Conservation (phyloP, 2,113 vertebrate species). For the Cepphus grylle region DNA sequence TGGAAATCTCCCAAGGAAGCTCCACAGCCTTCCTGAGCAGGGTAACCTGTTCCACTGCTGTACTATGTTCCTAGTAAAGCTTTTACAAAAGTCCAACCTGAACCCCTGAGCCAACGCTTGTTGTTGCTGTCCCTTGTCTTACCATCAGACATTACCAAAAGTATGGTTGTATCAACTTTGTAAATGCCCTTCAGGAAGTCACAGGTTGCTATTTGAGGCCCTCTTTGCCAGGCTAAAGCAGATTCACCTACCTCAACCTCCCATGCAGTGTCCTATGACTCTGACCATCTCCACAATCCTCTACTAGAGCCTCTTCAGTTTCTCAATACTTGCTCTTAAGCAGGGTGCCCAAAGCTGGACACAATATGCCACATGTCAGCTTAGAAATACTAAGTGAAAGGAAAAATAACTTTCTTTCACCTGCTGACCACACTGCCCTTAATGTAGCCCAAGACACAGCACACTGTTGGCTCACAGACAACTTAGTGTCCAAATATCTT, state of each 20-base stretch:
- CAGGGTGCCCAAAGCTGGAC: neutral
- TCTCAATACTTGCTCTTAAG: neutral
- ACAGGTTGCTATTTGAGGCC: neutral
- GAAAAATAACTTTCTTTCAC: neutral
- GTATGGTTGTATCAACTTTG: neutral
- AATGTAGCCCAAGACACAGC: neutral
- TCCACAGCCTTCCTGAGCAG: neutral
- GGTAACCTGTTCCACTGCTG: neutral
- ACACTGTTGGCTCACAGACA: neutral
- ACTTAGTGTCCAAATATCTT: neutral
- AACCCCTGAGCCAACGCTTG: neutral
- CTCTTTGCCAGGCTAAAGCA: neutral
- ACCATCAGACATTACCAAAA: neutral
- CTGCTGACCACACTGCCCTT: accelerated
- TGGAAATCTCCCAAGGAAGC: neutral
- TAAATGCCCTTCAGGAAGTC: neutral
- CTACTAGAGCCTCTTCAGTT: neutral
- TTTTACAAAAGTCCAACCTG: neutral
- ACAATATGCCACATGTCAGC: neutral
- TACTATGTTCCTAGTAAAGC: neutral
- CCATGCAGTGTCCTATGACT: neutral
- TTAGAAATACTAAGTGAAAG: neutral
- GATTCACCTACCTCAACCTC: neutral
- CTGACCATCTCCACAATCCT: neutral
- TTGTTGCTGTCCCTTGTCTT: neutral